Conservation (phyloP, 2,888 invertebrate genomes). For the Sphaeridia pumilis region DNA sequence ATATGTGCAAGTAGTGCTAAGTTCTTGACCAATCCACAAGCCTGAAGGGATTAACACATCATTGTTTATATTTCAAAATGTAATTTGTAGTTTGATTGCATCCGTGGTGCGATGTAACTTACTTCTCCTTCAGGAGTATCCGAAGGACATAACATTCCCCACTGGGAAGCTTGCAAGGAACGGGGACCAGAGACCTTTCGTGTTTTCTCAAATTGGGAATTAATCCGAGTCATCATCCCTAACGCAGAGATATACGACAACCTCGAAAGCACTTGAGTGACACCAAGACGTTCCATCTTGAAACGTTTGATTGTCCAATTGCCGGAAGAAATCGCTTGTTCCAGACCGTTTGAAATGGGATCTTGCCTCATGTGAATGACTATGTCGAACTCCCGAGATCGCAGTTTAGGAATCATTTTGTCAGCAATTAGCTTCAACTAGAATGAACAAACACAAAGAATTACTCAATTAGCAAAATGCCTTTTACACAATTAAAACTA, state of each 20-base stretch:
- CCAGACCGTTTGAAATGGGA: conserved; percentile 83
- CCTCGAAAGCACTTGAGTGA: conserved; percentile 90
- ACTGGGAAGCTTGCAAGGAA: conserved; percentile 91
- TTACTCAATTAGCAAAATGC: no score
- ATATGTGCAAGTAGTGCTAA: conserved; percentile 96
- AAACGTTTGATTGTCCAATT: conserved; percentile 99
- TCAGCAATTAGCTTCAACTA: conserved; percentile 82
- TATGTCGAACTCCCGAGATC: conserved; percentile 93
- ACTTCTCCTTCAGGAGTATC: conserved; percentile 98
- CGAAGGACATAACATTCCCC: conserved; percentile 98
- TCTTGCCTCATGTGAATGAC: conserved; percentile 92
- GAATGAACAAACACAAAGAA: conserved; percentile 36
- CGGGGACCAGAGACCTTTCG: conserved; percentile 98
- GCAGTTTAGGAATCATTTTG: conserved; percentile 87
- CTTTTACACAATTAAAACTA: no score
- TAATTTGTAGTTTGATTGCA: no score
- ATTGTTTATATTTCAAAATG: no score
- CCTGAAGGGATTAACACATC: conserved; percentile 43
- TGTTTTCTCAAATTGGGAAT: conserved; percentile 98
- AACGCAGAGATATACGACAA: conserved; percentile 93
- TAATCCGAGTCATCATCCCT: conserved; percentile 99
- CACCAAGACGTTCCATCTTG: conserved; percentile 95
- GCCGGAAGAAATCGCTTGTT: conserved; percentile 92
- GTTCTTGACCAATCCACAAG: conserved; percentile 97
- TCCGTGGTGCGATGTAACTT: no score